Conservation (phyloP, 2,888 invertebrate genomes). For the Cephus nigrinus region DNA sequence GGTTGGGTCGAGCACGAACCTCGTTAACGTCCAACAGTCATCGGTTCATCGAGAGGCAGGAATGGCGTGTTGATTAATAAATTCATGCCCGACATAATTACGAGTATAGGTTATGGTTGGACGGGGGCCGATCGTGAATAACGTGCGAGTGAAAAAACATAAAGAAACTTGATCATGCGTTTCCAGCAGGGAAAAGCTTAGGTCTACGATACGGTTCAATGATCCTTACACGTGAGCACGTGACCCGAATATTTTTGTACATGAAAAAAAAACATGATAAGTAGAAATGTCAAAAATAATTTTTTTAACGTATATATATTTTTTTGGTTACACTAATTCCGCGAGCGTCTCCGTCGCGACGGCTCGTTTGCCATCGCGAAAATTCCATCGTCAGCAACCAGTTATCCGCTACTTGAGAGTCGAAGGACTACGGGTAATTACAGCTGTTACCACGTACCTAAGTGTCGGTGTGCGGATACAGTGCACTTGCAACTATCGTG, state of each 20-base stretch:
- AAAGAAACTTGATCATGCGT: not conserved
- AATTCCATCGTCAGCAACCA: constrained; percentile 4
- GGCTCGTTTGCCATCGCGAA: not conserved
- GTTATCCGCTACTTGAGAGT: not conserved
- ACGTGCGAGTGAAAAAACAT: not conserved
- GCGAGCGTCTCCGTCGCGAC: not conserved
- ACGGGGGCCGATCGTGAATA: not conserved
- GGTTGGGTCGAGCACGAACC: not conserved
- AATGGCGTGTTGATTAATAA: not conserved
- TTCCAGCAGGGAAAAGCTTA: not conserved
- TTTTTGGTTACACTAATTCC: not conserved
- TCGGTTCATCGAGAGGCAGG: not conserved
- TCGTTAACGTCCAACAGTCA: not conserved
- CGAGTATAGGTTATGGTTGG: not conserved
- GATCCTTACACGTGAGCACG: not conserved
- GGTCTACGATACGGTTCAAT: not conserved
- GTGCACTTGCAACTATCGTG: not conserved
- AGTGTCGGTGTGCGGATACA: not conserved
- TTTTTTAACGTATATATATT: not conserved
- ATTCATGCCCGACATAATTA: constrained; percentile 1
- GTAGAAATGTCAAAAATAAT: not conserved
- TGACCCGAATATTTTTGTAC: not conserved
- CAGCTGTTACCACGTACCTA: constrained; percentile 7
- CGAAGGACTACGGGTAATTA: constrained; percentile 3
- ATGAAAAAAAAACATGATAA: not conserved